Evolutionary conservation across 2,113 vertebrate genomes (phyloP), one percentile per base, ranked within the genome.

Genomic region (Heterotis niloticus): DNA sequence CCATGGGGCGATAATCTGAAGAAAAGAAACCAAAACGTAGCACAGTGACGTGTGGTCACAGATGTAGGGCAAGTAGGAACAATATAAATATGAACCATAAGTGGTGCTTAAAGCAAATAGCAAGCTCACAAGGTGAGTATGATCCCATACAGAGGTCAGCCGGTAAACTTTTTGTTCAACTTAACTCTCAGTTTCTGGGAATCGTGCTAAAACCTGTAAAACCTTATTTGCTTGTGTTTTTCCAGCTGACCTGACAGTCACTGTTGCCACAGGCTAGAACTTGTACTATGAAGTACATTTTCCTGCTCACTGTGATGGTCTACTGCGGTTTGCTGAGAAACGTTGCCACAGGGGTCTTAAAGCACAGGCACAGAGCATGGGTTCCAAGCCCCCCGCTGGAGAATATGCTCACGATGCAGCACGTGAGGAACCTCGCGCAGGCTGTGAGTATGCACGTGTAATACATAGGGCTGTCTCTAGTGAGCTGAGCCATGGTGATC

Each of bases 391-490:
- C 28, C 1, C 81, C 84, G 0, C 23, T 88, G 74, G 80, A 83
- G 67, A 87, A 79, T 73, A 26, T 80, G 54, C 65, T 17, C 5
- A 82, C 83, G 13, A 81, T 81, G 82, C 83, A 85, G 78, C 80
- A 79, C 73, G 23, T 86, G 24, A 67, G n/a, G 17, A 66, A 18
- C 10, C 80, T 86, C 67, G 78, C 81, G 20, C 72, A 76, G 13
- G 75, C 77, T 9, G 86, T 87, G 65, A 81, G 86, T 51, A 54
- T 17, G 24, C 44, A 20, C 51, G 34, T 44, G 34, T 2, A 44
- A 44, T 44, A 44, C 34, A 44, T 7, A 44, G 34, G 34, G 34
- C 3, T 7, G 7, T 44, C 34, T 44, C 34, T 7, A 44, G 34
- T 44, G 34, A 7, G 34, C 34, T 44, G 34, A 44, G 7, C 7